phyloP scores from a whole-genome alignment of 2,888 invertebrate species.

The Erebia palarica region DNA sequence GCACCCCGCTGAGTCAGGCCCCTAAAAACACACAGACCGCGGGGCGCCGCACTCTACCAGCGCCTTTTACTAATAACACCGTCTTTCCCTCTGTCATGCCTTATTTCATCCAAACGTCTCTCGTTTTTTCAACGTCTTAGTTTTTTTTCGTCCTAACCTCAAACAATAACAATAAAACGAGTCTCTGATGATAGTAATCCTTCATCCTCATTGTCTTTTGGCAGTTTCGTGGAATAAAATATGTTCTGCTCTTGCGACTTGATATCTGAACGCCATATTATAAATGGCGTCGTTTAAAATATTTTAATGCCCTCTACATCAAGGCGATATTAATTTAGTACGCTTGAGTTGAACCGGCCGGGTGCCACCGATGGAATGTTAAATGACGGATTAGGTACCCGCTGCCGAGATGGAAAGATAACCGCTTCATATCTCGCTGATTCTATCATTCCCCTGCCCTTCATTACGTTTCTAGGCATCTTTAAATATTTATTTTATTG shows the following conservation, averaged over 20 bases:
- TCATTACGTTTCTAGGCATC: constrained; percentile 40
- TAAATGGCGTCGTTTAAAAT: constrained; percentile 82
- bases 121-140: constrained; percentile 69
- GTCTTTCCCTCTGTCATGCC: constrained; percentile 77
- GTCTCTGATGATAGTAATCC: constrained; percentile 79
- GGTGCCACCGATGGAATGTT: constrained; percentile 78
- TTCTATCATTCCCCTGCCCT: constrained; percentile 62
- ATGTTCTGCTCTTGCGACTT: constrained; percentile 76
- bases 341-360: constrained; percentile 75
- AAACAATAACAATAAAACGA: constrained; percentile 78
- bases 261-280: constrained; percentile 79
- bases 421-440: constrained; percentile 62
- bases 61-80: constrained; percentile 74
- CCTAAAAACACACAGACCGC: constrained; percentile 81
- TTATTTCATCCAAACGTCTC: constrained; percentile 74
- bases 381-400: constrained; percentile 78
- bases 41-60: constrained; percentile 56
- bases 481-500: constrained; percentile 19
- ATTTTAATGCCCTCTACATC: constrained; percentile 81
- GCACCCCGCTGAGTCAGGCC: constrained; percentile 65
- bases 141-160: constrained; percentile 66
- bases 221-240: constrained; percentile 81
- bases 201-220: constrained; percentile 82
- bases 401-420: constrained; percentile 75
- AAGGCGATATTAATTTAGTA: constrained; percentile 80